Evolutionary conservation across 1,140 invertebrate genomes (phyloP).

Genomic region (Solenopsis fugax): DNA sequence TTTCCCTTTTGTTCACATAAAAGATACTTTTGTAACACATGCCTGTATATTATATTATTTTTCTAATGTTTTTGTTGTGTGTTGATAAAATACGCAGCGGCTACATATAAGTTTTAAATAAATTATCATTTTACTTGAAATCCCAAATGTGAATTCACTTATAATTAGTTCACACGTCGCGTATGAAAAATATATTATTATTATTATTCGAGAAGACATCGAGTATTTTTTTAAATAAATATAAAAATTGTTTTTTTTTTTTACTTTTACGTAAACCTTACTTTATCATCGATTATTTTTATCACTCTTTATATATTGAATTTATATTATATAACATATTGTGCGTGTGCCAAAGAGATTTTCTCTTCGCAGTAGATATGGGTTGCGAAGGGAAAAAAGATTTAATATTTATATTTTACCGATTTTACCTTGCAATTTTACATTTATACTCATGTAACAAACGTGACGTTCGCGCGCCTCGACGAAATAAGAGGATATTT

Average conservation of each 20-base stretch:
- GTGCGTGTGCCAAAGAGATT: not conserved
- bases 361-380: not conserved
- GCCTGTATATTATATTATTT: not conserved
- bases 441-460: too few relatives aligned
- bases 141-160: not conserved
- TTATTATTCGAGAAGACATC: not conserved
- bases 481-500: slow-evolving; percentile 56
- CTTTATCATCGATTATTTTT: not conserved
- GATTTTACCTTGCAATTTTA: too few relatives aligned
- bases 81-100: not conserved
- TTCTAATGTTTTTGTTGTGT: not conserved
- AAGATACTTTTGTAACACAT: too few relatives aligned
- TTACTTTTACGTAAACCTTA: not conserved
- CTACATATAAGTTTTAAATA: not conserved
- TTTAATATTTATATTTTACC: too few relatives aligned
- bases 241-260: not conserved
- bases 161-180: not conserved
- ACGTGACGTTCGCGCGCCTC: slow-evolving; percentile 4
- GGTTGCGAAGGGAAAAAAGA: too few relatives aligned
- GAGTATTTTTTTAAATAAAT: not conserved
- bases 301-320: not conserved
- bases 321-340: not conserved
- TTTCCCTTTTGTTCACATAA: not conserved
- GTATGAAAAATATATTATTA: not conserved
- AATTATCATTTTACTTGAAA: not conserved